These are phyloP conservation scores for Gymnogyps californianus DNA, from an alignment of 2,113 vertebrate species.

Conservation along the genomic window DNA sequence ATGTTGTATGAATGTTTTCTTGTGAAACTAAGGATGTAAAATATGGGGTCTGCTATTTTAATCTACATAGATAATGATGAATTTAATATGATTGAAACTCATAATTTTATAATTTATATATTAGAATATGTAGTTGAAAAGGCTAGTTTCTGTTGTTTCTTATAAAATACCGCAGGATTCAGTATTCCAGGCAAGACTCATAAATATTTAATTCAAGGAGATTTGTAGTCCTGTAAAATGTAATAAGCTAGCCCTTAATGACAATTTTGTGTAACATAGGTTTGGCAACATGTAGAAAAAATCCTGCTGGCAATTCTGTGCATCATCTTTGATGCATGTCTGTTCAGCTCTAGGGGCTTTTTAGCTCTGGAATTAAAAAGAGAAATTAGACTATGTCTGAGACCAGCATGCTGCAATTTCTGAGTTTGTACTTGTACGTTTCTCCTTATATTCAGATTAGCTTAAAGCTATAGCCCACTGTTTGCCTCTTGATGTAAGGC, in stretches of 20 bases:
- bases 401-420: not conserved
- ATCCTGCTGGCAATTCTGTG: not conserved
- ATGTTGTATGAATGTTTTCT: not conserved
- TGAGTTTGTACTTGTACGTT: not conserved
- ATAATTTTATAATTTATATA: constrained; percentile 9
- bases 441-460: not conserved
- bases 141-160: constrained; percentile 44
- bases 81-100: constrained; percentile 48
- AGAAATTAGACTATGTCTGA: constrained; percentile 1
- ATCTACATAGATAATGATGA: constrained; percentile 2
- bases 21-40: constrained; percentile 46
- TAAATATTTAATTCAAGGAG: constrained; percentile 65
- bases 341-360: constrained; percentile 46
- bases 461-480: not conserved
- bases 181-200: constrained; percentile 44
- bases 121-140: constrained; percentile 11
- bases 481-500: not conserved
- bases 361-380: constrained; percentile 36
- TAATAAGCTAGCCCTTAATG: constrained; percentile 51
- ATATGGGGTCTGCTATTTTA: constrained; percentile 41
- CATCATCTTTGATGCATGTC: constrained; percentile 37
- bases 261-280: constrained; percentile 11
- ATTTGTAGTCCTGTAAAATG: constrained; percentile 24
- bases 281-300: constrained; percentile 38
- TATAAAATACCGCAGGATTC: constrained; percentile 40